Evolutionary conservation across 2,113 vertebrate genomes (phyloP).

Genomic region (Melospiza melodia): DNA sequence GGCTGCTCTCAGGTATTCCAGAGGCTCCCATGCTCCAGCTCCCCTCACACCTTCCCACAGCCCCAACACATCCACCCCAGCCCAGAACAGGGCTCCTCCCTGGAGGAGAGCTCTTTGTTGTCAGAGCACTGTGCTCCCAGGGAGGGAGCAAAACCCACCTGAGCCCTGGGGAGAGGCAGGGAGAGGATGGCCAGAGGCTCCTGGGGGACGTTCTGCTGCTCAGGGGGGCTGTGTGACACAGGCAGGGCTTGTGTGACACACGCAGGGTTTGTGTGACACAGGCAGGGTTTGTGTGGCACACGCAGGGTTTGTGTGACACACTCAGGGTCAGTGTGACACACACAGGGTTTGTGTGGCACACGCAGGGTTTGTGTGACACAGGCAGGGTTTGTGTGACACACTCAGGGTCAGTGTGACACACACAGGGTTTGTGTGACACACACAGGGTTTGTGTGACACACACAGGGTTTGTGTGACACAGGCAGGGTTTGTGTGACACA

Average conservation of each 20-base stretch:
- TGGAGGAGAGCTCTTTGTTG: rapidly evolving
- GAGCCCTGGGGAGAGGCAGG: not conserved
- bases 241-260: too few relatives aligned
- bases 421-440: too few relatives aligned
- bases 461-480: too few relatives aligned
- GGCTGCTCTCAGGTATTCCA: not conserved
- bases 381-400: too few relatives aligned
- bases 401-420: too few relatives aligned
- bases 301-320: too few relatives aligned
- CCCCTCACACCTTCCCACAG: not conserved
- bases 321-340: too few relatives aligned
- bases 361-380: too few relatives aligned
- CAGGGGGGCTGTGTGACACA: too few relatives aligned
- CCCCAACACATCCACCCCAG: rapidly evolving
- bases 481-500: not conserved
- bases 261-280: too few relatives aligned
- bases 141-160: not conserved
- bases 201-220: not conserved
- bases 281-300: too few relatives aligned
- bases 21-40: not conserved
- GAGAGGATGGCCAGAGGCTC: rapidly evolving
- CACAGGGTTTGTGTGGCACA: too few relatives aligned
- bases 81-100: not conserved
- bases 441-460: not conserved
- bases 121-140: rapidly evolving